Base-by-base conservation (phyloP, 2,113 vertebrate genomes). In the Sturnus vulgaris region DNA sequence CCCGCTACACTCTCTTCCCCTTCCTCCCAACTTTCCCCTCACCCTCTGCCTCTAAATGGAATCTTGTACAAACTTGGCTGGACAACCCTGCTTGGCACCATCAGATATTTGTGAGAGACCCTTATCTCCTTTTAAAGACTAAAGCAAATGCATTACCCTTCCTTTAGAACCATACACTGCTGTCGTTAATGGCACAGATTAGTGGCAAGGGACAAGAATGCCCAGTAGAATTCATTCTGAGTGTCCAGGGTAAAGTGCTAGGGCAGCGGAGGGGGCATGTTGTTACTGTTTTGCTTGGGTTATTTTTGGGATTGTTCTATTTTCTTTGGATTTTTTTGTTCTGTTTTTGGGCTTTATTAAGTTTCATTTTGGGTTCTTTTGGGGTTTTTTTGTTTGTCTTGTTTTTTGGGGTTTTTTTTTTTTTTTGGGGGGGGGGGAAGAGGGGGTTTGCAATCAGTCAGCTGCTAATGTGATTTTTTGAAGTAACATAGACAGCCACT, bases 191-290 rank as follows among this genome's bases (percentile, higher is more conserved):
- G 7, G 37, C 27, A 79, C 70, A 40, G 2, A 28, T 42, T n/a
- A 57, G 23, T 22, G 55, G 17, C 33, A 52, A 59, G 42, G 35
- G 31, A 59, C 8, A 40, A 82, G 24, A 80, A 82, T 59, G 30
- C 7, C 35, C 23, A 40, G 60, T 0, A 4, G 30, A 16, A 35
- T 1, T 7, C 23, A n/a, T 64, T 83, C 66, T 63, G n/a, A 42
- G 14, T 8, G 4, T 0, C 1, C 37, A 50, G 65, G 12, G 12
- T 31, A 35, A 35, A 86, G 11, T 0, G 0, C 37, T 60, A 28
- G 25, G 23, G 25, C 7, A 18, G 1, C 1, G 11, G 14, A 14
- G 21, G 14, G 23, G 23, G 9, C 3, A 7, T 9, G 19, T 25
- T 42, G 12, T 31, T 35, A 39, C 24, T 23, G 5, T 39, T 37